phyloP scores from a whole-genome alignment of 2,888 invertebrate species.

The Phaonia tiefii region DNA sequence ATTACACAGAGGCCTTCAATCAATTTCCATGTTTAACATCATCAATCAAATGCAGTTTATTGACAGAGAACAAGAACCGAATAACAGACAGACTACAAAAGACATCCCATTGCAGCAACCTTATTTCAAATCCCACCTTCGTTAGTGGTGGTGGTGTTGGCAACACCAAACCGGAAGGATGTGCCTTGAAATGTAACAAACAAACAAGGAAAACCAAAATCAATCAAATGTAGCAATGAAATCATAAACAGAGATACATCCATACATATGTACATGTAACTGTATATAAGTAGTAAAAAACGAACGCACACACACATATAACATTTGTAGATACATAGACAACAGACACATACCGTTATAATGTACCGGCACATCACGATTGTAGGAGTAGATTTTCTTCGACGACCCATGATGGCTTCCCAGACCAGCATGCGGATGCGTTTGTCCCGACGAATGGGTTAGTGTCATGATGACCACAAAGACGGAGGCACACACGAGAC shows the following conservation, averaged over 20 bases:
- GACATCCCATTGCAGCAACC: too few relatives aligned
- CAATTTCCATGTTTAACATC: constrained; percentile 36
- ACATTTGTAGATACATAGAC: neutral
- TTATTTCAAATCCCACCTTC: too few relatives aligned
- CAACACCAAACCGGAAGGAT: neutral
- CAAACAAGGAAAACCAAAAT: constrained; percentile 20
- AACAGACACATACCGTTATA: constrained; percentile 77
- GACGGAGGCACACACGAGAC: constrained; percentile 87
- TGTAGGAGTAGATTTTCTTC: constrained; percentile 85
- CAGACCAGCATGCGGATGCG: constrained; percentile 84
- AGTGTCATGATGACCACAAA: constrained; percentile 89
- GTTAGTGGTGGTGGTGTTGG: too few relatives aligned
- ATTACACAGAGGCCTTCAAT: constrained; percentile 28
- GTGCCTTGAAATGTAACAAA: constrained; percentile 6
- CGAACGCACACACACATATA: too few relatives aligned
- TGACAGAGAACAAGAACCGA: constrained; percentile 1
- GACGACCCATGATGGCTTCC: constrained; percentile 84
- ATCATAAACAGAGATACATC: neutral
- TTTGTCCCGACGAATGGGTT: constrained; percentile 86
- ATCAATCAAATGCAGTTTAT: constrained; percentile 48
- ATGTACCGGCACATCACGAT: constrained; percentile 81
- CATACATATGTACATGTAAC: too few relatives aligned
- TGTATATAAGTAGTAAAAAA: too few relatives aligned
- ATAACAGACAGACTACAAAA: neutral
- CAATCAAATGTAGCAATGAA: neutral